Conservation (phyloP, 2,113 vertebrate species). For the Corythornis madagascariensis region DNA sequence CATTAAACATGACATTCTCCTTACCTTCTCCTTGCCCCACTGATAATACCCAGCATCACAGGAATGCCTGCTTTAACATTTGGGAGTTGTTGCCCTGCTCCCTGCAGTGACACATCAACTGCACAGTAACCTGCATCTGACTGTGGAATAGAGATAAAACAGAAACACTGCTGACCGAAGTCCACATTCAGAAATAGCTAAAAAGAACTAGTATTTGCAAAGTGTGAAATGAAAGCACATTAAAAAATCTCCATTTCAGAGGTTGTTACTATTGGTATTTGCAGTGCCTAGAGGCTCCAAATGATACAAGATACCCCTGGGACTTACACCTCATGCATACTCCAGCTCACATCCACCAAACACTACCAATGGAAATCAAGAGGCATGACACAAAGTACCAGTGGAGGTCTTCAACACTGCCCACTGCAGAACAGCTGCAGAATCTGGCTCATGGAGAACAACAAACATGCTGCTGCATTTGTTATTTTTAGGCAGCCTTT, state of each 20-base stretch:
- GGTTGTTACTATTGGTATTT: not conserved
- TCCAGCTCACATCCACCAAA: not conserved
- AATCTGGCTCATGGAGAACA: not conserved
- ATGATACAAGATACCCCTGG: not conserved
- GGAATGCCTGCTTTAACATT: not conserved
- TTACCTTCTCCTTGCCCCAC: not conserved
- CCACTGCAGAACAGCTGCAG: not conserved
- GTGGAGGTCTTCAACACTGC: not conserved
- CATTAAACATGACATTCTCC: not conserved
- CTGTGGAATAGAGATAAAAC: not conserved
- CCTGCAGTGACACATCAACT: not conserved
- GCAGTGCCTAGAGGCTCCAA: not conserved
- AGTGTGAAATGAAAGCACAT: not conserved
- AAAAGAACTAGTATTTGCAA: not conserved
- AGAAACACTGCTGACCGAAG: not conserved
- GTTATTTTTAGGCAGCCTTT: not conserved
- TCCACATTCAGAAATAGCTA: not conserved
- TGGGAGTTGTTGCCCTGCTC: not conserved
- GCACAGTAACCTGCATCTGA: not conserved
- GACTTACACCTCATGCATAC: not conserved
- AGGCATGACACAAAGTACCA: not conserved
- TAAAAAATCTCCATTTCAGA: not conserved
- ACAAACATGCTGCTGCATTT: not conserved
- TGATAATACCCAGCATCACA: not conserved
- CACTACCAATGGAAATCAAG: not conserved